Evolutionary conservation across 2,113 vertebrate genomes (phyloP).

Genomic region (Podiceps cristatus): DNA sequence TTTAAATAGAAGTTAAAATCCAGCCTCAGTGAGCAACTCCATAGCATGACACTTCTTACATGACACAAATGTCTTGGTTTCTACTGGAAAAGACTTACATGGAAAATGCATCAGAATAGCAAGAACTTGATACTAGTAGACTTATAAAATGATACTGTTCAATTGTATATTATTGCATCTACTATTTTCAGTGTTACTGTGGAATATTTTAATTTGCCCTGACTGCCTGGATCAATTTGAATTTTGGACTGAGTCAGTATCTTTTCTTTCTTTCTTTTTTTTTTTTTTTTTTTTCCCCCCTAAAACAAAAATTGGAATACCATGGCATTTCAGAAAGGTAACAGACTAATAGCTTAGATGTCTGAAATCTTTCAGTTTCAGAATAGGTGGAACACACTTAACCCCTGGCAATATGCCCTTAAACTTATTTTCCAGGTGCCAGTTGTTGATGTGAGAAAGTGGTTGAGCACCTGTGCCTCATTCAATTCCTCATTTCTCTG

Average conservation of each 20-base stretch:
- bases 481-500: neutral
- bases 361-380: neutral
- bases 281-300: neutral
- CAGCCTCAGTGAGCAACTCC: neutral
- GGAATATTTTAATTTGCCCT: neutral
- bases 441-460: neutral
- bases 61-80: neutral
- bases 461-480: neutral
- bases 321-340: neutral
- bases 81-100: neutral
- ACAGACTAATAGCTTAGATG: neutral
- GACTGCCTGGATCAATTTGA: neutral
- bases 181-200: neutral
- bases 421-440: slow-evolving; percentile 13
- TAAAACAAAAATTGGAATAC: neutral
- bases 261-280: neutral
- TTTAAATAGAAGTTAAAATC: neutral
- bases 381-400: neutral
- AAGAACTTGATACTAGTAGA: neutral
- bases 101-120: neutral
- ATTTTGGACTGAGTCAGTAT: neutral
- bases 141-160: neutral
- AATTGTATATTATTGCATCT: neutral
- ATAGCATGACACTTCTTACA: neutral
- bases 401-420: neutral